Evolutionary conservation across 2,888 invertebrate species (phyloP), one percentile per base, ranked within the genome.

Genomic region (Apamea epomidion): DNA sequence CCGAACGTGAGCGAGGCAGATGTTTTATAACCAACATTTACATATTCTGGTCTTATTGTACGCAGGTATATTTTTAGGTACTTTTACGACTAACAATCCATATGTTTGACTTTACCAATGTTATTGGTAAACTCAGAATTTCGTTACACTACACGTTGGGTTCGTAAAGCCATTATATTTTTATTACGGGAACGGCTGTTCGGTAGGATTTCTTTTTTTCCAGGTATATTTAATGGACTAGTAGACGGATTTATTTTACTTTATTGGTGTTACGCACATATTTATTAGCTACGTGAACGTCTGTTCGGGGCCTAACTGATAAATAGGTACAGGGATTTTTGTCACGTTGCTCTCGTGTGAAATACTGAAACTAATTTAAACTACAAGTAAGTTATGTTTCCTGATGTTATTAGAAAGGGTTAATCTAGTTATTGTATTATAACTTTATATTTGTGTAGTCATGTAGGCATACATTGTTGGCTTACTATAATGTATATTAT

Each of bases 91-190:
- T 29, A 48, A 78, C 73, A 78, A 76, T 76, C 76, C 74, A 80
- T 78, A 80, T 82, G 78, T 67, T 78, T 88, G 79, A 85, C 48
- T 72, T 79, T 81, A 29, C 64, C 74, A 71, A 81, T 78, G 70
- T 83, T 86, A 79, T 79, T 85, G 80, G 83, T 76, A 75, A 73
- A 80, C 76, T 76, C 75, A 60, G 78, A 76, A 71, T 88, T 76
- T 80, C 74, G 71, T 68, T 78, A 78, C 68, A 73, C 67, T 72
- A 77, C 68, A 75, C 74, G 71, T 71, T 42, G 64, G 51, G 42
- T 76, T 80, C 86, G 74, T 76, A 86, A 88, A 83, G 81, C 86
- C 76, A 88, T 83, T 83, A 86, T 80, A 83, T 85, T 88, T 86
- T 88, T 87, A 86, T 58, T 86, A 76, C 68, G 51, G 45, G 69